phyloP scores from a whole-genome alignment of 1,140 invertebrate genomes.

The Apis laboriosa region DNA sequence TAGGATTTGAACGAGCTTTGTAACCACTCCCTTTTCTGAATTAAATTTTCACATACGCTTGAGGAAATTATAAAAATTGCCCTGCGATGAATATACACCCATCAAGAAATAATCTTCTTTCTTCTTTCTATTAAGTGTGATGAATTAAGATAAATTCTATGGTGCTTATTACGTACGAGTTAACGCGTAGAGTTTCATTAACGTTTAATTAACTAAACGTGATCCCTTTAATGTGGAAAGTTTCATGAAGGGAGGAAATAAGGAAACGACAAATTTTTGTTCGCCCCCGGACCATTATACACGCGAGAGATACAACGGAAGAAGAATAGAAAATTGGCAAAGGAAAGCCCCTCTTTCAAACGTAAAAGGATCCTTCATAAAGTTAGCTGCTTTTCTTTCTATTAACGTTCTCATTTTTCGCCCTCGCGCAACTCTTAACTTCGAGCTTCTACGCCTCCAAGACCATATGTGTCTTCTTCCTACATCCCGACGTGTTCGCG shows the following conservation, averaged over 20 bases:
- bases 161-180: background rate
- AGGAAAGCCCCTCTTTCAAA: background rate
- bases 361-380: background rate
- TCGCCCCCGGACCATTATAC: background rate
- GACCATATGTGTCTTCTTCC: background rate
- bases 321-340: background rate
- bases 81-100: background rate
- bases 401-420: slow-evolving; percentile 52
- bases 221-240: too few relatives aligned
- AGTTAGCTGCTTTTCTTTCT: slow-evolving; percentile 24
- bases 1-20: too few relatives aligned
- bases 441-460: slow-evolving; percentile 6
- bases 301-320: background rate
- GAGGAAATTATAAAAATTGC: background rate
- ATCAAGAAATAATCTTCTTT: too few relatives aligned
- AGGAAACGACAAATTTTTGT: background rate
- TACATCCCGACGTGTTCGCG: too few relatives aligned
- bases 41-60: too few relatives aligned
- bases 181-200: background rate
- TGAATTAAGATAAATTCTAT: background rate
- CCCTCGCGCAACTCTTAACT: slow-evolving; percentile 62
- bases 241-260: background rate
- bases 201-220: background rate
- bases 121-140: background rate
- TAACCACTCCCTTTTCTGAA: background rate